Evolutionary conservation across 2,113 vertebrate species (phyloP).

Genomic region (Taurulus bubalis): DNA sequence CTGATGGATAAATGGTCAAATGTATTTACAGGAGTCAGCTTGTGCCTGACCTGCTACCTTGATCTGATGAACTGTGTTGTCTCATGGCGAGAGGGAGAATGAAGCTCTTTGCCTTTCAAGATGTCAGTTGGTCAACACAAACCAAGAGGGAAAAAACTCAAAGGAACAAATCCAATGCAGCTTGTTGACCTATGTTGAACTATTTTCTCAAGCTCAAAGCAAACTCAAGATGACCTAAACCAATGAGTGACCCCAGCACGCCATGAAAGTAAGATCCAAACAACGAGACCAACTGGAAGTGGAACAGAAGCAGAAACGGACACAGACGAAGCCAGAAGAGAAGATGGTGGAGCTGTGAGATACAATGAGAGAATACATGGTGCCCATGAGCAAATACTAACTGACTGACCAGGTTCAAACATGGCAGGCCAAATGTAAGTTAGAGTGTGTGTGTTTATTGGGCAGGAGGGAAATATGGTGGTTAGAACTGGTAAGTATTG

Average conservation of each 20-base stretch:
- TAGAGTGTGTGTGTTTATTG: not conserved
- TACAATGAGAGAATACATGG: not conserved
- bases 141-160: not conserved
- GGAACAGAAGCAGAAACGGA: not conserved
- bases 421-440: not conserved
- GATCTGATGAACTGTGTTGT: constrained; percentile 6
- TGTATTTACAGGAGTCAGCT: not conserved
- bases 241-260: not conserved
- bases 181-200: not conserved
- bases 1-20: not conserved
- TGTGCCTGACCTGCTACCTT: not conserved
- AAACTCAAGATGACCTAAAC: not conserved
- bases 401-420: not conserved
- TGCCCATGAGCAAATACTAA: not conserved
- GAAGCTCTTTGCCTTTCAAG: not conserved
- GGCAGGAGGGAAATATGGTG: not conserved
- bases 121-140: not conserved
- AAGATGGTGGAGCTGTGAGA: not conserved
- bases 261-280: not conserved
- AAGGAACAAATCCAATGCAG: constrained; percentile 9
- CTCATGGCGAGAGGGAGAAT: not conserved
- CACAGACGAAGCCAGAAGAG: not conserved
- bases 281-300: not conserved
- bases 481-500: not conserved
- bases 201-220: not conserved